phyloP scores from a whole-genome alignment of 2,888 invertebrate species.

The Macroteleia sp. region DNA sequence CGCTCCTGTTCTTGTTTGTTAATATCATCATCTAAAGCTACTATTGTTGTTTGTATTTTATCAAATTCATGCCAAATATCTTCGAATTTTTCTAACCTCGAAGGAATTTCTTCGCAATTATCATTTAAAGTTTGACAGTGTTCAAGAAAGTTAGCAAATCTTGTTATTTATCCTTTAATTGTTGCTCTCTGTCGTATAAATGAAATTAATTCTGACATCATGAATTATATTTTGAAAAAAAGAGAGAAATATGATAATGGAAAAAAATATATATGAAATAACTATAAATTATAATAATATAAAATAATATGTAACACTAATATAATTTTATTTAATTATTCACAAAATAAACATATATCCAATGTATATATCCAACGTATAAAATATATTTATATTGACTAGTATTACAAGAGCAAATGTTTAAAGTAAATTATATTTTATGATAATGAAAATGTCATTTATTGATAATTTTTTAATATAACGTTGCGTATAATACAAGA shows the following conservation, averaged over 20 bases:
- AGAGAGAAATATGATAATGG: not conserved
- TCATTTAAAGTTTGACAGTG: not conserved
- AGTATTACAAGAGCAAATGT: too few relatives aligned
- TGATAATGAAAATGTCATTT: not conserved
- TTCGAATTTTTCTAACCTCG: constrained; percentile 2
- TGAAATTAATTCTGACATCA: not conserved
- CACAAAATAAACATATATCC: too few relatives aligned
- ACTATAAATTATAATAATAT: not conserved
- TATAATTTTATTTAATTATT: too few relatives aligned
- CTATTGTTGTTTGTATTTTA: constrained; percentile 4
- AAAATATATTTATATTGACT: not conserved
- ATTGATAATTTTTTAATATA: not conserved
- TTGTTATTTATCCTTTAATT: constrained; percentile 4
- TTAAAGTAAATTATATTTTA: not conserved
- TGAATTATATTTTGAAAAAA: not conserved
- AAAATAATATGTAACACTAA: not conserved
- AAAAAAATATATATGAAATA: not conserved
- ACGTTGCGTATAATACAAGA: not conserved
- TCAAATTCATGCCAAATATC: constrained; percentile 6
- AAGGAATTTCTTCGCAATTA: not conserved
- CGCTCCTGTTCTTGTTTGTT: not conserved
- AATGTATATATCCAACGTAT: not conserved
- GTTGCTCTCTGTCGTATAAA: not conserved
- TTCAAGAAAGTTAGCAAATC: constrained; percentile 4
- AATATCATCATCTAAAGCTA: not conserved